Base-by-base conservation (phyloP, 2,113 vertebrate genomes). In the Phoenicopterus ruber region DNA sequence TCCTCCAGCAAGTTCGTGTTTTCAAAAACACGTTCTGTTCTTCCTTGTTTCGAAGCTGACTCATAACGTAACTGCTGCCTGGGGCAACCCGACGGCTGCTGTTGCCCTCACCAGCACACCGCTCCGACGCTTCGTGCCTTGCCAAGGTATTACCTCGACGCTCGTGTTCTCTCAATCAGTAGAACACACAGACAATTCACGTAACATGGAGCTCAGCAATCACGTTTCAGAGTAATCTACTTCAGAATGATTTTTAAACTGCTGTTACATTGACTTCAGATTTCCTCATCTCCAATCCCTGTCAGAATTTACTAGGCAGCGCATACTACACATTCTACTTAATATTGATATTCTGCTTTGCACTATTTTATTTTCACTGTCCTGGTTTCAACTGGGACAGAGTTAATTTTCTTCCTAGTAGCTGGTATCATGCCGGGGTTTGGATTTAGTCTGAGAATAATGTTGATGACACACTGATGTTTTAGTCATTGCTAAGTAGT, bases 51-150 rank as follows among this genome's bases (percentile, higher is more conserved):
- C 0, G 13, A 46, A 80, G 88, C n/a, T 66, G 69, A 95, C 84
- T 96, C 47, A 80, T 71, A 93, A 55, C 97, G 81, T 54, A 88
- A 90, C 77, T 69, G 40, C 65, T 88, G 76, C 84, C 70, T 91
- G 67, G 29, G 94, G 90, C 92, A 92, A 66, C 59, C 40, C 21
- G 44, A 40, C 8, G 36, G 28, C 62, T 72, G 61, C 87, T 26
- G 86, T 62, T 94, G 66, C 78, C 82, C 95, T 78, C 92, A 74
- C 72, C 57, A 70, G 55, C 63, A 28, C 40, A 3, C 17, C 38
- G 74, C 90, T 96, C 90, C 87, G 90, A 79, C 82, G 80, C 84
- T 72, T 73, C 74, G 10, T 49, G 9, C 67, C 69, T 40, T 46
- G 62, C 81, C 59, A 71, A 40, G 5, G n/a, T 10, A 36, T 22